Evolutionary conservation across 2,888 invertebrate species (phyloP).

Genomic region (Tryphoninae sp.): DNA sequence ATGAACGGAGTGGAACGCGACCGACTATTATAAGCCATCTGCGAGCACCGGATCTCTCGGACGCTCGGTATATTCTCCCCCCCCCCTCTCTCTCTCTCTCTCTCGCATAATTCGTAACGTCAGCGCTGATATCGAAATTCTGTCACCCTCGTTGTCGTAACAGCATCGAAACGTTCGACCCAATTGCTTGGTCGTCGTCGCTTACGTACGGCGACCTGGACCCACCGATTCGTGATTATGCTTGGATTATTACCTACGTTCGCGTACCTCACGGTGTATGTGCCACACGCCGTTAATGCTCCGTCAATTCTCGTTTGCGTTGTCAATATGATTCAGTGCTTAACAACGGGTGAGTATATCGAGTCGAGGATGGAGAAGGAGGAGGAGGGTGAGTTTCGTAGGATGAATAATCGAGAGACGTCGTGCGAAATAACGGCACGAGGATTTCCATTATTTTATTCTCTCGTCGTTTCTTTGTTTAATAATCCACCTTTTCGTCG

Average conservation of each 20-base stretch:
- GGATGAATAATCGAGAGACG: background rate
- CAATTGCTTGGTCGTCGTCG: slow-evolving; percentile 41
- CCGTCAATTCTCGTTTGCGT: slow-evolving; percentile 45
- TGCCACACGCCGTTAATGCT: slow-evolving; percentile 35
- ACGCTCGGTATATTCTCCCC: slow-evolving; percentile 18
- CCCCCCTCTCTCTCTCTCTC: background rate
- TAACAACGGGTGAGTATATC: slow-evolving; percentile 20
- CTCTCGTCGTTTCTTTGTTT: background rate
- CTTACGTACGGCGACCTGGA: background rate
- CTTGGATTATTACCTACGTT: slow-evolving; percentile 35
- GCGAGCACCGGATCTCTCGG: slow-evolving; percentile 31
- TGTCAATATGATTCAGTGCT: slow-evolving; percentile 37
- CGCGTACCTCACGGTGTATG: slow-evolving; percentile 22
- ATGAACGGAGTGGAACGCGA: slow-evolving; percentile 51
- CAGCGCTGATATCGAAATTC: slow-evolving; percentile 59
- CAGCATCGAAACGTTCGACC: slow-evolving; percentile 54
- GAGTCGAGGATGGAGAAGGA: background rate
- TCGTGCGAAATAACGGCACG: background rate
- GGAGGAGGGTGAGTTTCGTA: background rate
- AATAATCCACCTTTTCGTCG: background rate
- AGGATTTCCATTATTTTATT: no score
- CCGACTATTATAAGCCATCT: slow-evolving; percentile 56
- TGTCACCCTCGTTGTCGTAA: slow-evolving; percentile 51
- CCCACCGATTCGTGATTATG: slow-evolving; percentile 24
- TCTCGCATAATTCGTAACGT: slow-evolving; percentile 58